Percentiles rank a stretch among this genome's conserved stretches.
phyloP scores from a whole-genome alignment of 2,888 invertebrate genomes.

The Gastrophysa polygoni region DNA sequence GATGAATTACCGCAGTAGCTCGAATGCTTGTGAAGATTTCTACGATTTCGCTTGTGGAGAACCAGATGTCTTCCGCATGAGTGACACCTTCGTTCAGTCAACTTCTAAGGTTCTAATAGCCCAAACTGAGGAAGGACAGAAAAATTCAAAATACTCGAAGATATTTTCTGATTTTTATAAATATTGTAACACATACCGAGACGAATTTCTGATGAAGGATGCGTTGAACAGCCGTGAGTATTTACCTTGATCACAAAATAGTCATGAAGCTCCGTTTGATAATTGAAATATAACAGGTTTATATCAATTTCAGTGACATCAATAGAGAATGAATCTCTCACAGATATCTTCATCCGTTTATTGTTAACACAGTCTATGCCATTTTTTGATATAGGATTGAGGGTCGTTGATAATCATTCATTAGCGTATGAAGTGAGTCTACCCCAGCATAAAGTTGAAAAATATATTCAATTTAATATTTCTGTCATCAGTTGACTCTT shows the following conservation, averaged over 20 bases:
- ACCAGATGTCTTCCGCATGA: neutral
- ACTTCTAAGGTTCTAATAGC: constrained; percentile 9
- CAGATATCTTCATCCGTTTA: constrained; percentile 7
- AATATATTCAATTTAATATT: too few relatives aligned
- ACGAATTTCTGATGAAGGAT: neutral
- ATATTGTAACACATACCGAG: constrained; percentile 5
- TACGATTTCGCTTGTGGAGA: constrained; percentile 20
- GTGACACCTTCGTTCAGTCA: neutral
- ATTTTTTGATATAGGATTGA: constrained; percentile 25
- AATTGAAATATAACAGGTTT: too few relatives aligned
- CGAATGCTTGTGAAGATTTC: constrained; percentile 16
- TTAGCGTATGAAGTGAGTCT: constrained; percentile 21
- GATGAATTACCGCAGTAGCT: constrained; percentile 17
- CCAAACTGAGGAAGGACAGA: neutral
- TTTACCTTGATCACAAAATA: too few relatives aligned
- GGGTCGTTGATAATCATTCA: constrained; percentile 2
- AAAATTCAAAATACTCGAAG: neutral
- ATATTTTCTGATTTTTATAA: constrained; percentile 21
- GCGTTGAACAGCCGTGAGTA: neutral
- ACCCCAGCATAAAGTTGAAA: too few relatives aligned
- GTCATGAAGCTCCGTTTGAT: too few relatives aligned
- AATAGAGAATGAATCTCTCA: neutral
- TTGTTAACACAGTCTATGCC: constrained; percentile 21
- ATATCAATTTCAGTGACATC: constrained; percentile 15
- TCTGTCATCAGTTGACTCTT: constrained; percentile 17